Conservation (phyloP, 2,888 invertebrate species). For the Tetropium fuscum region DNA sequence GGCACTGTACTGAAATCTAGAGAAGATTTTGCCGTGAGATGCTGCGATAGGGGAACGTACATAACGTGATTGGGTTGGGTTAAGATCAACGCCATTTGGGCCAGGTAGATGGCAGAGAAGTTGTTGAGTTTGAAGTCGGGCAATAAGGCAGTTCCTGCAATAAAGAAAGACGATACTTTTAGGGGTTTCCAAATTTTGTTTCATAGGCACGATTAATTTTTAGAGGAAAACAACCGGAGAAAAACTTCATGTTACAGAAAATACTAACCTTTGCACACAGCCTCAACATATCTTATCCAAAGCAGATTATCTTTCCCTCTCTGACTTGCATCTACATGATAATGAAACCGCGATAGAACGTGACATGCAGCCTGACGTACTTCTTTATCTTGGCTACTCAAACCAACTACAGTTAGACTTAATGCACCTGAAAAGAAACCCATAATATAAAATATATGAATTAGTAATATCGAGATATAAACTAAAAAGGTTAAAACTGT, state of each 20-base stretch:
- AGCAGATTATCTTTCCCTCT: constrained; percentile 75
- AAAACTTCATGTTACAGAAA: neutral
- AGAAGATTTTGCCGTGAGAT: constrained; percentile 71
- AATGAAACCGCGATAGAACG: constrained; percentile 79
- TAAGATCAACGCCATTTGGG: constrained; percentile 76
- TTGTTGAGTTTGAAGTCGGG: constrained; percentile 59
- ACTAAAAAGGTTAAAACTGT: neutral
- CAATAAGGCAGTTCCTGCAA: constrained; percentile 50
- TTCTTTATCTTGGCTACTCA: constrained; percentile 75
- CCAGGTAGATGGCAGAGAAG: constrained; percentile 75
- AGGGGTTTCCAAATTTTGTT: neutral
- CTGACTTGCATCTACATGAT: constrained; percentile 77
- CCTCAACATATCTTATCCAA: constrained; percentile 76
- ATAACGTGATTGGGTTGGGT: constrained; percentile 81
- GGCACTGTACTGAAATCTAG: constrained; percentile 86
- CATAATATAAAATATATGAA: neutral
- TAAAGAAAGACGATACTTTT: constrained; percentile 8
- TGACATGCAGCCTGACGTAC: constrained; percentile 81
- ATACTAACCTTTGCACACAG: constrained; percentile 73
- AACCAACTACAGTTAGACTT: constrained; percentile 76
- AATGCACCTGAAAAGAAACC: constrained; percentile 72
- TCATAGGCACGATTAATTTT: neutral
- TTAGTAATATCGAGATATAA: neutral
- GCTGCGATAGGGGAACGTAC: constrained; percentile 75
- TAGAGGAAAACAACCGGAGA: neutral